These are phyloP conservation scores for Prinia subflava DNA, from an alignment of 2,113 vertebrate genomes.

Conservation along the genomic window DNA sequence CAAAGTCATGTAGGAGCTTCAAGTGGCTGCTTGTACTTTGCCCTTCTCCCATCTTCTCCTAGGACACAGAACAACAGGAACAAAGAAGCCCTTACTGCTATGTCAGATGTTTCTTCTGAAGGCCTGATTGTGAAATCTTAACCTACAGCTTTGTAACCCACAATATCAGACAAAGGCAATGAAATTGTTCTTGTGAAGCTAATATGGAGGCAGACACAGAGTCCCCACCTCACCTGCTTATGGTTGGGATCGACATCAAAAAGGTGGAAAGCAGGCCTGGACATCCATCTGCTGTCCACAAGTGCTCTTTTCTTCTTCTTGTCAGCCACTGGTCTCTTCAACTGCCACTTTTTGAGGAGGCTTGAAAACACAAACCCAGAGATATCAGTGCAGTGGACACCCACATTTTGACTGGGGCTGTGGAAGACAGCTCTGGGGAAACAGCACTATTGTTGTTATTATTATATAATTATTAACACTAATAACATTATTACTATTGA, in stretches of 20 bases:
- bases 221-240: conserved; percentile 27
- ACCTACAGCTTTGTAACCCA: not conserved
- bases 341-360: conserved; percentile 20
- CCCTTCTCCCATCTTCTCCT: not conserved
- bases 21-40: not conserved
- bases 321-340: not conserved
- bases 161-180: not conserved
- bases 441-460: not conserved
- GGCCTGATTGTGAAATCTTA: not conserved
- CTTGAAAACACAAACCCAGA: conserved; percentile 37
- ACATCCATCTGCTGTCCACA: not conserved
- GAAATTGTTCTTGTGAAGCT: not conserved
- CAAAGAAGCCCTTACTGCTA: not conserved
- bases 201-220: not conserved
- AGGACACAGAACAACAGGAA: not conserved
- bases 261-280: not conserved
- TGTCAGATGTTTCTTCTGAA: not conserved
- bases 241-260: not conserved
- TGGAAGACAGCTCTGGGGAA: not conserved
- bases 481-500: not conserved
- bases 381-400: not conserved
- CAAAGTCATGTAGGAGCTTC: conserved; percentile 71
- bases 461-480: not conserved
- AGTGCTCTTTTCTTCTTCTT: not conserved
- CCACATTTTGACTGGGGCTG: not conserved